Percentiles rank a stretch among this genome's conserved stretches.
These are phyloP conservation scores for Gymnogyps californianus DNA, from an alignment of 2,113 vertebrate species.

Conservation along the genomic window DNA sequence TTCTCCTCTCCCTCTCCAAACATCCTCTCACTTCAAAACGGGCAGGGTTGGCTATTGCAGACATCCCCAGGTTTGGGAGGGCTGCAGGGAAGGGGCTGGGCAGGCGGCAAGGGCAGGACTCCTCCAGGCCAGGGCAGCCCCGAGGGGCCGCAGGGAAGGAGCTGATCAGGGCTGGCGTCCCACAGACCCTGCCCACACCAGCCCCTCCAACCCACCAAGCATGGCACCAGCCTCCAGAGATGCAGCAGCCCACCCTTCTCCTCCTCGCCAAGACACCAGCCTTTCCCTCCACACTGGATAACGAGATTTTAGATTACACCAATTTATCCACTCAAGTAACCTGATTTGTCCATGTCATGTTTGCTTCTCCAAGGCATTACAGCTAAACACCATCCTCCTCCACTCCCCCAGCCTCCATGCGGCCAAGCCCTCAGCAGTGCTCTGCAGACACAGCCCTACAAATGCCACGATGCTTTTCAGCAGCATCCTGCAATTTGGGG, in stretches of 20 bases:
- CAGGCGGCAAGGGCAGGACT: background rate
- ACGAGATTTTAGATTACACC: background rate
- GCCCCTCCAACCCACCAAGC: background rate
- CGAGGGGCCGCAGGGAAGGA: fast-evolving
- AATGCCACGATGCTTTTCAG: fast-evolving
- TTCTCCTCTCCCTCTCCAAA: background rate
- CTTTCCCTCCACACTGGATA: background rate
- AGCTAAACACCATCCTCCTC: background rate
- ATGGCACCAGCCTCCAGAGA: fast-evolving
- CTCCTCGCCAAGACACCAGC: background rate
- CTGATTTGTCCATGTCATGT: background rate
- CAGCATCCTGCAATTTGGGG: background rate
- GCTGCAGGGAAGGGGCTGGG: background rate
- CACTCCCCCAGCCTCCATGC: fast-evolving
- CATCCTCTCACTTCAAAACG: no score
- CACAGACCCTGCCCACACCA: background rate
- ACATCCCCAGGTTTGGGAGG: background rate
- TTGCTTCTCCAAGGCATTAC: background rate
- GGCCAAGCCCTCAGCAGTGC: fast-evolving
- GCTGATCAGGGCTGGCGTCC: background rate
- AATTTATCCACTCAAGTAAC: background rate
- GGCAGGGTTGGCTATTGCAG: background rate
- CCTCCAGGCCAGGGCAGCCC: background rate
- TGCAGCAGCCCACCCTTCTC: background rate
- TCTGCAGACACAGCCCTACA: background rate